Base-by-base conservation (phyloP, 2,113 vertebrate genomes). In the Engraulis encrasicolus region DNA sequence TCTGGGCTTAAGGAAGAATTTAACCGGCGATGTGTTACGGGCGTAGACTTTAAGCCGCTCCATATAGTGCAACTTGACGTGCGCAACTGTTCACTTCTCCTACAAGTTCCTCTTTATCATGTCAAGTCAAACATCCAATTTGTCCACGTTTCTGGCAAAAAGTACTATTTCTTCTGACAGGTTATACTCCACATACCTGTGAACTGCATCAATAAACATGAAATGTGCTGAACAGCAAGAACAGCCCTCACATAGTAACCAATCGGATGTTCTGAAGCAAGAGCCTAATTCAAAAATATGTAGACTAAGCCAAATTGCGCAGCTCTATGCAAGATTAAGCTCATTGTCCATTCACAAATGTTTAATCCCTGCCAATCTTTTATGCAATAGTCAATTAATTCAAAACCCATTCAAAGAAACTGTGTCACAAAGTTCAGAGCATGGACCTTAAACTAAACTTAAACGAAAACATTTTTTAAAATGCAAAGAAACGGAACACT, bases 1-100 rank as follows among this genome's bases (percentile, higher is more conserved):
- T 61, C 91, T 90, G 82, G 93, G 92, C 89, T 94, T 96, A 84
- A 15, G 90, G 90, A 71, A 85, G 78, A 38, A 27, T 20, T 0
- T 12, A 38, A 74, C 23, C 4, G 23, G 7, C 15, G 9, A 15
- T 27, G 58, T 6, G 23, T 7, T 71, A 15, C 27, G 66, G 12
- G 34, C 58, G 34, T 17, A 34, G 9, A 2, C 31, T 74, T 74
- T 34, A 31, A 34, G 14, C 27, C 27, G 31, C 27, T n/a, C 0
- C 40, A 45, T 45, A 9, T 3, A 45, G n/a, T n/a, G n/a, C n/a
- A n/a, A n/a, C n/a, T n/a, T n/a, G n/a, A n/a, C n/a, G n/a, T n/a
- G n/a, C n/a, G n/a, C n/a, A n/a, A n/a, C n/a, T n/a, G n/a, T n/a
- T n/a, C n/a, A n/a, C n/a, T n/a, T n/a, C n/a, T n/a, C n/a, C n/a